phyloP scores from a whole-genome alignment of 2,113 vertebrate genomes.

The Melanotaenia duboulayi region DNA sequence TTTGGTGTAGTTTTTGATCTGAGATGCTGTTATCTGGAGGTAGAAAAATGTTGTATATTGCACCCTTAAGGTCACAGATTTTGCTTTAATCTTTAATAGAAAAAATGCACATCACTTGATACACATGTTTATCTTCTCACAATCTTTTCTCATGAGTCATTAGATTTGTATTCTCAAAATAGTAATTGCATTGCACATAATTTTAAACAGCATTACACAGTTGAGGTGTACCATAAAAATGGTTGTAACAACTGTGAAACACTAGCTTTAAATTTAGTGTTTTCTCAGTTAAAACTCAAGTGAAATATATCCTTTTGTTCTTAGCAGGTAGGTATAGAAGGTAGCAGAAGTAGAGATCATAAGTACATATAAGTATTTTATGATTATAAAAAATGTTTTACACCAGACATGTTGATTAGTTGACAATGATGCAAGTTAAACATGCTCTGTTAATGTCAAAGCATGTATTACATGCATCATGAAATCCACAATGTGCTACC shows the following conservation, averaged over 20 bases:
- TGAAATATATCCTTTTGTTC: not conserved
- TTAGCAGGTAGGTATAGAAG: too few relatives aligned
- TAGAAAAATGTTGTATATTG: not conserved
- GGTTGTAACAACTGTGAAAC: not conserved
- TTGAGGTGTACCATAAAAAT: not conserved
- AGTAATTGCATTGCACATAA: not conserved
- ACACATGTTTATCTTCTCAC: not conserved
- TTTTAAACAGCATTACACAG: not conserved
- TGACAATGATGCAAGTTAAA: not conserved
- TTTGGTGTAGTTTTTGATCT: not conserved
- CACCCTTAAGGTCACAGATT: not conserved
- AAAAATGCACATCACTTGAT: not conserved
- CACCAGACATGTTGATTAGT: not conserved
- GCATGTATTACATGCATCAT: conserved; percentile 3
- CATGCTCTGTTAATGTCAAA: not conserved
- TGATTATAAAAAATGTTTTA: not conserved
- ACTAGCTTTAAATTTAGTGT: not conserved
- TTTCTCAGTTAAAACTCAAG: not conserved
- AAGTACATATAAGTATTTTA: not conserved
- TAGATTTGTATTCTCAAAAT: not conserved
- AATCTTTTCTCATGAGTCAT: not conserved
- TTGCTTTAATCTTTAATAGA: not conserved
- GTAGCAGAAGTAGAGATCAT: too few relatives aligned
- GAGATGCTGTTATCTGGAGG: not conserved
- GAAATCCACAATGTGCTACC: conserved; percentile 31